phyloP scores from a whole-genome alignment of 2,113 vertebrate species.

The Microcebus tavaratra region DNA sequence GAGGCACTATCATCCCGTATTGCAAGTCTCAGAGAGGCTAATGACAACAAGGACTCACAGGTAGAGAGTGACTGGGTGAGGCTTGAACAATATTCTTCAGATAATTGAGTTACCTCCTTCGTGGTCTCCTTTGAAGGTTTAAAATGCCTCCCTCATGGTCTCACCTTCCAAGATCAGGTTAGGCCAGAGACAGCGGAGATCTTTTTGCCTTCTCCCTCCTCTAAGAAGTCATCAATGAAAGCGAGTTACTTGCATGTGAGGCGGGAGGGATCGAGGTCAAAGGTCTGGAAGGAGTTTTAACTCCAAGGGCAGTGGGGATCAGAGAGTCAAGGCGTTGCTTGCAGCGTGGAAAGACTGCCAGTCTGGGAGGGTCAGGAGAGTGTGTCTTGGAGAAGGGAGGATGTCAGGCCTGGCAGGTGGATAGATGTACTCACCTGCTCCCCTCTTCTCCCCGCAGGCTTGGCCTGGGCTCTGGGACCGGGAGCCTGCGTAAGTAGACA shows the following conservation, averaged over 20 bases:
- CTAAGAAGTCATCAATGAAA: neutral
- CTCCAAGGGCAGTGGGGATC: neutral
- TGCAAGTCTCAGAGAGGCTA: neutral
- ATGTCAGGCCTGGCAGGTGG: too few species aligned
- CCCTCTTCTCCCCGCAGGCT: conserved; percentile 20
- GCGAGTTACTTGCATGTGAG: neutral
- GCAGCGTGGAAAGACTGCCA: neutral
- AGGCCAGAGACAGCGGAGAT: neutral
- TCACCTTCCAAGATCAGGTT: neutral
- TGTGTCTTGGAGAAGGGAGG: neutral
- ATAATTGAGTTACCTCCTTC: neutral
- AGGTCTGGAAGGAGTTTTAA: neutral
- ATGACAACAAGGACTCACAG: neutral
- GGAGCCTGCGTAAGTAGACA: conserved; percentile 53
- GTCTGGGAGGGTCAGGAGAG: neutral
- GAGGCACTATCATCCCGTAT: neutral
- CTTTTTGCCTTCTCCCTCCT: neutral
- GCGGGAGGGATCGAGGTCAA: neutral
- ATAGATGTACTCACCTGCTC: neutral
- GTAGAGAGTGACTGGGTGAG: neutral
- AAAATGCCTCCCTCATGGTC: neutral
- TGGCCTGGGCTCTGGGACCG: neutral
- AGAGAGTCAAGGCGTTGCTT: neutral
- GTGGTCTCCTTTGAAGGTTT: neutral
- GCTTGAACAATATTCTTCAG: neutral